Base-by-base conservation (phyloP, 2,797 vertebrate genomes). In the Hypotaenidia philippensis region DNA sequence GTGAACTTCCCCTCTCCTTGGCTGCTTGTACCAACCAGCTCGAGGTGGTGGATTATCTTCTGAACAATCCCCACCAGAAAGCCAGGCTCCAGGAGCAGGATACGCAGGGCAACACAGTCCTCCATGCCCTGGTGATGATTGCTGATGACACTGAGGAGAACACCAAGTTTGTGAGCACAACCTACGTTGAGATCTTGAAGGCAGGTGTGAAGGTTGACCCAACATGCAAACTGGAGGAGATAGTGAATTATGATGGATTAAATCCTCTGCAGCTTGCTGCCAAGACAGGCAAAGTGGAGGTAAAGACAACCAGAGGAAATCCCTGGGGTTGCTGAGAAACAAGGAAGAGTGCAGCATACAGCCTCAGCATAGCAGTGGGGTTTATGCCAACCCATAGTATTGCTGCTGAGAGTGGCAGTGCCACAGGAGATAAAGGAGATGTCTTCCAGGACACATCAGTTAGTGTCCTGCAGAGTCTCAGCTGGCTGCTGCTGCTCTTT, bases 21-120 rank as follows among this genome's bases (percentile, higher is more conserved):
- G 99, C 99, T 4, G 99, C 98, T 15, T 99, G 99, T 89, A 99
- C 99, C 95, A 99, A 99, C 97, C 99, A 99, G 93, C 97, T 97
- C 7, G 97, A 99, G 0, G 78, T 99, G 50, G 99, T 99, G 65
- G 97, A 98, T 41, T 99, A 98, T 61, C 98, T 99, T 21, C 83
- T 99, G 89, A 96, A 98, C 44, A 99, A 99, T 69, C 95, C 96
- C 1, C 94, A 98, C 95, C 95, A 98, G 83, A 96, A 80, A 2
- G 99, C 98, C n/a, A 96, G 98, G 9, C 80, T 99, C 15, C 87
- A 91, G 44, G 80, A 97, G 57, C 68, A 44, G 3, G 99, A 99
- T 97, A 98, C 98, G 1, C 97, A 98, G 31, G 99, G 99, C 49
- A 99, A 99, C 98, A 99, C 98, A 0, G 99, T 98, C 53, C 98